Percentiles rank a stretch among this genome's conserved stretches.
Conservation (phyloP, 2,113 vertebrate genomes). For the Scomber scombrus region DNA sequence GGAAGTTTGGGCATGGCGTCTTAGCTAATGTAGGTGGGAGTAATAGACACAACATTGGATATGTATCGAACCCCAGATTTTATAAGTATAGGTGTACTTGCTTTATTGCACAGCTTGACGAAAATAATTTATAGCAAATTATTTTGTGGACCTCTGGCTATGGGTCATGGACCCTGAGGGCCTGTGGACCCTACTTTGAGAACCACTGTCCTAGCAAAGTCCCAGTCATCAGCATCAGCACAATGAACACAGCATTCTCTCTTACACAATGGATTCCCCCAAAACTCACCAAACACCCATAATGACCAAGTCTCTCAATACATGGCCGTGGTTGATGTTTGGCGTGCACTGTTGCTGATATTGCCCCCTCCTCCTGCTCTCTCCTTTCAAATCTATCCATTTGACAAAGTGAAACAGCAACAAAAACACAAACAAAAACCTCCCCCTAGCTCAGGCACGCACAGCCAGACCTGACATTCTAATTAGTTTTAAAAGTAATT, state of each 20-base stretch:
- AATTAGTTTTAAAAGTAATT: constrained; percentile 87
- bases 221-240: constrained; percentile 47
- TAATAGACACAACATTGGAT: no score
- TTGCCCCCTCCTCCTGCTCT: constrained; percentile 58
- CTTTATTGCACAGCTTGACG: background rate
- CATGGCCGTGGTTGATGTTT: constrained; percentile 70
- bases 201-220: constrained; percentile 39
- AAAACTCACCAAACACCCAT: constrained; percentile 65
- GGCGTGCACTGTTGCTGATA: constrained; percentile 74
- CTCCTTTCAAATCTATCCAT: constrained; percentile 76
- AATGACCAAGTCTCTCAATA: constrained; percentile 75
- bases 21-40: no score
- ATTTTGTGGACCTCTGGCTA: no score
- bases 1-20: no score
- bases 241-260: constrained; percentile 56
- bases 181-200: no score
- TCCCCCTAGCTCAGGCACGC: constrained; percentile 67
- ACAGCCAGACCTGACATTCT: constrained; percentile 80
- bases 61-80: no score
- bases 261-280: constrained; percentile 57
- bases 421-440: constrained; percentile 79
- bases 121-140: no score
- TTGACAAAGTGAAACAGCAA: constrained; percentile 83
- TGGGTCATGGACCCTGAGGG: no score
- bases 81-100: background rate